Evolutionary conservation across 1,140 invertebrate genomes (phyloP), one percentile per base, ranked within the genome.

Genomic region (Drosophila orosa): DNA sequence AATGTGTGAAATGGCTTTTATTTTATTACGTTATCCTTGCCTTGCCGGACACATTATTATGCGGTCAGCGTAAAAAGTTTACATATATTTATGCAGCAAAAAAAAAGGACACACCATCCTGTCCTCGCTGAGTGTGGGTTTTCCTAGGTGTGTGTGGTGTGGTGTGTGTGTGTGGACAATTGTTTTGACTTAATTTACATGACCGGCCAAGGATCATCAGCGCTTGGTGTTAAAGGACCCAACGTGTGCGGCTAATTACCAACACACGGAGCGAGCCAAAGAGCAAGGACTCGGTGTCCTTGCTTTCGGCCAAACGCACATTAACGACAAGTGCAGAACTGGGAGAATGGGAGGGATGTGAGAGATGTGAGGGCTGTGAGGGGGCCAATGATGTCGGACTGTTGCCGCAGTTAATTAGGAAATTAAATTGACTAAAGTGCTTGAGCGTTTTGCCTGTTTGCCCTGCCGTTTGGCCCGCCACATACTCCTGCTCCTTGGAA

Each of bases 381-480:
- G n/a, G 17, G 52, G 13, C 42, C 48, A 66, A 57, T 59, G 67
- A 48, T 54, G 78, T 66, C 57, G 74, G 61, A 73, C 59, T 68
- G 47, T 66, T 78, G 80, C 73, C 72, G 74, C 74, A 89, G 86
- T 87, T 90, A 90, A 90, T 90, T 90, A 90, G 86, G 75, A 90
- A 90, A 90, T 90, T 90, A 86, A 90, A 90, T 90, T 90, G 86
- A 90, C 59, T 85, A 90, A 90, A 90, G 85, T 90, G 85, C 74
- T 79, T 81, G 74, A 85, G 67, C 84, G 80, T 78, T 87, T 90
- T 89, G 80, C 75, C 71, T 89, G 83, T 83, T 86, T 89, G 82
- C 37, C 40, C 50, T 59, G 48, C 35, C 67, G n/a, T n/a, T 35
- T 68, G 39, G 15, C 45, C 8, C 0, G 24, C 24, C 25, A 29